Base-by-base conservation (phyloP, 37 sponge, comb jelly and placozoan species). In the Haliclona indistincta region DNA sequence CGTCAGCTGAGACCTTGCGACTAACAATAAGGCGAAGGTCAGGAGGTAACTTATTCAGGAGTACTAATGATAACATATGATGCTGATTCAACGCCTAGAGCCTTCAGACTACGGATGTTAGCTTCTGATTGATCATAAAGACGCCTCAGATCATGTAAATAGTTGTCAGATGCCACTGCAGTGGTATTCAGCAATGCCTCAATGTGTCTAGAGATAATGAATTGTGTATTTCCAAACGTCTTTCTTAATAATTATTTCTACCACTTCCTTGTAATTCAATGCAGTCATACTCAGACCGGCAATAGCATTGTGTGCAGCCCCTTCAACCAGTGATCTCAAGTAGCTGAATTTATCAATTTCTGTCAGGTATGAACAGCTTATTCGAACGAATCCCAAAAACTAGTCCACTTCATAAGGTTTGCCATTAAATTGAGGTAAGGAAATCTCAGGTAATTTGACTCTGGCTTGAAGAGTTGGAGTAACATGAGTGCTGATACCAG, bases 161-260 rank as follows among this genome's bases (percentile, higher is more conserved):
- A 26, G 20, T 23, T 19, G 47, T 52, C 56, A 1, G 62, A 79
- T 26, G 79, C 38, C 2, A 81, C 73, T 15, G 73, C 72, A 36
- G 36, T 20, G 8, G 51, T 20, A 19, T 38, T 41, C 64, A 72
- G 7, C 25, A 81, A 44, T 20, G 54, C 26, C 36, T 81, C 81
- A 72, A 81, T 81, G 26, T 81, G 81, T 40, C 40, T 62, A 8
- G 61, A 44, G 33, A 68, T 79, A n/a, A 81, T 63, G 38, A 60
- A 25, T 62, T 69, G 63, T 41, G 40, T 81, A 55, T 81, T 81
- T 40, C 81, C 73, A 63, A 81, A 71, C 23, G 73, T 49, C 64
- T 72, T 62, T 13, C 23, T 28, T 15, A 81, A 54, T n/a, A n/a
- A n/a, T n/a, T 29, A 63, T 71, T 15, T 60, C 64, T 4, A 81